These are phyloP conservation scores for Anagrus nilaparvatae DNA, from an alignment of 1,140 invertebrate genomes.

Conservation along the genomic window DNA sequence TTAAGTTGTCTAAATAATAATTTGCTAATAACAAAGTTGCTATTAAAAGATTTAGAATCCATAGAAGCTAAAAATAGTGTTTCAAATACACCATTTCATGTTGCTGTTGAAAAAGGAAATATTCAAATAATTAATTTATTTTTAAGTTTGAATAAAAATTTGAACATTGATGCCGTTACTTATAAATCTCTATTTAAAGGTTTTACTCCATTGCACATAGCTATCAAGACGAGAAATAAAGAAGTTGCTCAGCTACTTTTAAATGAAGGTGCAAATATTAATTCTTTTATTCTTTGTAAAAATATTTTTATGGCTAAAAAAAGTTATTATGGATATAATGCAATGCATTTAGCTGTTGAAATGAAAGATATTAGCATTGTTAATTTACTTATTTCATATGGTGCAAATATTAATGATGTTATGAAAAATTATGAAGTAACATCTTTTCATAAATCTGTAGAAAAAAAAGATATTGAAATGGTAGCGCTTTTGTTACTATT, in stretches of 20 bases:
- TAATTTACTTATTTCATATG: neutral
- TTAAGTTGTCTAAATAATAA: neutral
- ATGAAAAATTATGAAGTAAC: neutral
- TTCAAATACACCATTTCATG: slow-evolving; percentile 3
- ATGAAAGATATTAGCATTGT: neutral
- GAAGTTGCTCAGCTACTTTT: slow-evolving; percentile 2
- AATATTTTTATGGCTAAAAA: neutral
- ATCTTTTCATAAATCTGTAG: slow-evolving; percentile 1
- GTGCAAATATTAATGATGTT: slow-evolving; percentile 3
- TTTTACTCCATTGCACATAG: slow-evolving; percentile 8
- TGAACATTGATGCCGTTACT: slow-evolving; percentile 2
- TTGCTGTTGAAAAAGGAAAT: slow-evolving; percentile 6
- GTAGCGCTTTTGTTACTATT: neutral
- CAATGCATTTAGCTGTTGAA: slow-evolving; percentile 2
- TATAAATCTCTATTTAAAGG: neutral
- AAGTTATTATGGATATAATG: neutral
- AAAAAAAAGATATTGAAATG: slow-evolving; percentile 1
- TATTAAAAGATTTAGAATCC: neutral
- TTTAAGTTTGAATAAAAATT: neutral
- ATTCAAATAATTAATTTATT: slow-evolving; percentile 1
- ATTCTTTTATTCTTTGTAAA: neutral
- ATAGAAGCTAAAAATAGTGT: neutral
- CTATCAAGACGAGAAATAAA: neutral
- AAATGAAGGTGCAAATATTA: neutral
- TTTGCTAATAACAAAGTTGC: neutral